Percentiles rank a stretch among this genome's conserved stretches.
phyloP scores from a whole-genome alignment of 35 echinoderm and acorn worm species.

The Apostichopus japonicus region DNA sequence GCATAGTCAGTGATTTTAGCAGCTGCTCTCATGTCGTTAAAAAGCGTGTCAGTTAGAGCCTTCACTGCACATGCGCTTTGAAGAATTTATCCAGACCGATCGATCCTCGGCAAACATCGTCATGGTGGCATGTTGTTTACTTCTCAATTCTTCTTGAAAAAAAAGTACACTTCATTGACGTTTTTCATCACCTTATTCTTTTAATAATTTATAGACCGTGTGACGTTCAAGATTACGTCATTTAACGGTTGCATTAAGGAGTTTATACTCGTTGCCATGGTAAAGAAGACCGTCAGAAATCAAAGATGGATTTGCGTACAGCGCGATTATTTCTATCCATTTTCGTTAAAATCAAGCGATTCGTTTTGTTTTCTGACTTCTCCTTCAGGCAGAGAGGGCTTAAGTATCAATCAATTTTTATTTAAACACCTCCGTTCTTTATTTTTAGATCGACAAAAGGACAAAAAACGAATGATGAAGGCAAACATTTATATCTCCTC shows the following conservation, averaged over 20 bases:
- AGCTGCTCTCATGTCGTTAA: not conserved
- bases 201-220: not conserved
- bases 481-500: not conserved
- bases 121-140: not conserved
- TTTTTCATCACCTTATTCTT: constrained; percentile 5
- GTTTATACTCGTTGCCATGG: not conserved
- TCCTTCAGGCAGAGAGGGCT: not conserved
- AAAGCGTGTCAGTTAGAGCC: not conserved
- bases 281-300: not conserved
- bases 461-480: not conserved
- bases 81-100: not conserved
- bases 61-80: not conserved
- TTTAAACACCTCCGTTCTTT: not conserved
- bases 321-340: not conserved
- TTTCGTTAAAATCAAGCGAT: not conserved
- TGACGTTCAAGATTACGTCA: not conserved
- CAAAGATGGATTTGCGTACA: not conserved
- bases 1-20: not conserved
- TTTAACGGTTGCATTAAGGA: not conserved
- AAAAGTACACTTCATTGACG: not conserved
- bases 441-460: not conserved
- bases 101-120: not conserved
- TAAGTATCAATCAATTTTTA: constrained; percentile 6
- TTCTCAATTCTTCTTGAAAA: not conserved
- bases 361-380: not conserved